Evolutionary conservation across 2,113 vertebrate genomes (phyloP).

Genomic region (Corythaixoides concolor): DNA sequence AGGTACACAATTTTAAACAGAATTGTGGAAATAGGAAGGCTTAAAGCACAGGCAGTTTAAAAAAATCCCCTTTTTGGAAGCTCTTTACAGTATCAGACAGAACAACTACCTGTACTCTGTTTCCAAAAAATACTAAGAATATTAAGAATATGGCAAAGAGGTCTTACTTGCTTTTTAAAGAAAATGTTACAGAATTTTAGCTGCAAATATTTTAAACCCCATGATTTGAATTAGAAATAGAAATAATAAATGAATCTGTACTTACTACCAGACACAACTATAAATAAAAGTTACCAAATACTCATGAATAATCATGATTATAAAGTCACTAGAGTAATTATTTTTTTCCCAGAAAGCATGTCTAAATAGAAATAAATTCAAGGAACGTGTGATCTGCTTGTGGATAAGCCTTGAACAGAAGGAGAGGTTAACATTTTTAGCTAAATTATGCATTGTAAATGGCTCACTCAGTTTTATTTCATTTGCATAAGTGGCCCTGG

Average conservation of each 20-base stretch:
- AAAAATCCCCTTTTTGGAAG: not conserved
- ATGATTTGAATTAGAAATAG: not conserved
- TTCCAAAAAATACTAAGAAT: not conserved
- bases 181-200: not conserved
- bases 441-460: conserved; percentile 63
- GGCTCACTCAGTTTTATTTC: conserved; percentile 1
- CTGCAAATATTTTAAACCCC: not conserved
- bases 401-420: conserved; percentile 52
- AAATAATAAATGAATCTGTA: conserved; percentile 18
- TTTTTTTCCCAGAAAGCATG: not conserved
- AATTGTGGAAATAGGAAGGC: not conserved
- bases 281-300: conserved; percentile 35
- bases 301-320: conserved; percentile 12
- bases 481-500: conserved; percentile 52
- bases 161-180: not conserved
- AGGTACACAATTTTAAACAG: not conserved
- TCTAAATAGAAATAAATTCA: conserved; percentile 46
- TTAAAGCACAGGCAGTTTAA: not conserved
- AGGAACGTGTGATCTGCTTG: conserved; percentile 8
- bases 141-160: not conserved
- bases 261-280: not conserved
- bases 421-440: conserved; percentile 62
- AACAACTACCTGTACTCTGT: not conserved
- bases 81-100: not conserved
- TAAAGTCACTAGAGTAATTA: not conserved